A percentile compares a stretch with the other conserved stretches of the same genome.
Conservation (phyloP, 2,797 vertebrate genomes). For the Rhadinocentrus ornatus region DNA sequence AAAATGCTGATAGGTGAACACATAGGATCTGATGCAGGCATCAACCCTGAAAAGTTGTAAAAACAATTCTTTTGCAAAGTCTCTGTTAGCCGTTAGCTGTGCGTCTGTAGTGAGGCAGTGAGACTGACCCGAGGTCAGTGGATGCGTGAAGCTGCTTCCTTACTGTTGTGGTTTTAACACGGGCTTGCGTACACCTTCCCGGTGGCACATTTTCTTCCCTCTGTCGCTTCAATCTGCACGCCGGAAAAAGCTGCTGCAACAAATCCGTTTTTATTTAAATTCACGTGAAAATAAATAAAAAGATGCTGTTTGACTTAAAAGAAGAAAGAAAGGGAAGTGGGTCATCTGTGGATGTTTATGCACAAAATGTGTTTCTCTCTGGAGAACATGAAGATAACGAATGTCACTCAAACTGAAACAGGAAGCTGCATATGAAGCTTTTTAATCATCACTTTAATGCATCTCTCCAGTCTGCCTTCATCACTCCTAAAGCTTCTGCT, state of each 20-base stretch:
- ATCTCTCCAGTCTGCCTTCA: not conserved
- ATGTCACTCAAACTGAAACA: not conserved
- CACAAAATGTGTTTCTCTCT: not conserved
- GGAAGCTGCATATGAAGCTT: not conserved
- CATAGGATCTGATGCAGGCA: too few species aligned
- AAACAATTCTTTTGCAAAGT: too few species aligned
- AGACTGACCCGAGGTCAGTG: not conserved
- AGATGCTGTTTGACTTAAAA: not conserved
- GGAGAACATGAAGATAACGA: not conserved
- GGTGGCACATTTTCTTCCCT: constrained; percentile 38
- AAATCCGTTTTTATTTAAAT: not conserved
- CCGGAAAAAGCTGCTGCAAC: not conserved
- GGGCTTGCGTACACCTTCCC: constrained; percentile 35
- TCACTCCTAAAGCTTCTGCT: constrained; percentile 1
- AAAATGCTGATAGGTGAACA: too few species aligned
- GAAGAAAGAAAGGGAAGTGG: not conserved
- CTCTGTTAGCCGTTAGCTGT: too few species aligned
- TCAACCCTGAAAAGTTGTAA: too few species aligned
- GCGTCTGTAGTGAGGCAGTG: too few species aligned
- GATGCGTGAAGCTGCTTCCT: constrained; percentile 14
- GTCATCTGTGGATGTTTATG: not conserved
- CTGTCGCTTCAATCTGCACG: constrained; percentile 9
- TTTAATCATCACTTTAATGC: constrained; percentile 7
- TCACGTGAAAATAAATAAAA: not conserved
- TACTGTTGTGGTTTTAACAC: too few species aligned